Evolutionary conservation across 1,140 invertebrate species (phyloP).

Genomic region (Danaus plexippus): DNA sequence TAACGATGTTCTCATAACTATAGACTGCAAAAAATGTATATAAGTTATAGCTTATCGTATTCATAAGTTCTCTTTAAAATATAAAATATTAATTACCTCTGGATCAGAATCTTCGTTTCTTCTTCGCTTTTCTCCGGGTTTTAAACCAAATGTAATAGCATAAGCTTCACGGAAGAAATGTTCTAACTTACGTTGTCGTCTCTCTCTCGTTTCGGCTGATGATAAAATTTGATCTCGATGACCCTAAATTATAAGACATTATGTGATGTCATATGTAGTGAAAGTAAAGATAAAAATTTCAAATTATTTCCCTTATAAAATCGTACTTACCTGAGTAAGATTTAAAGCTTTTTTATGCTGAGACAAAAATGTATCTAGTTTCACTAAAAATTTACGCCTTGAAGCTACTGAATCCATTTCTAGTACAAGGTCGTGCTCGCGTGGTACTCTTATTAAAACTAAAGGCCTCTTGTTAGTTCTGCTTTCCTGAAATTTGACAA

Average conservation of each 20-base stretch:
- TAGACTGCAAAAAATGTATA: constrained; percentile 62
- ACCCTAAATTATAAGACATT: constrained; percentile 32
- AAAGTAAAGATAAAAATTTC: no score
- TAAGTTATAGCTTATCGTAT: constrained; percentile 1
- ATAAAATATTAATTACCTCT: constrained; percentile 70
- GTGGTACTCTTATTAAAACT: constrained; percentile 87
- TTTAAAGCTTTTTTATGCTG: constrained; percentile 87
- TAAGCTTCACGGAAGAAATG: constrained; percentile 99
- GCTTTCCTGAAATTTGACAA: constrained; percentile 76
- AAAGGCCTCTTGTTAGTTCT: constrained; percentile 86
- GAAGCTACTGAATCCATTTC: constrained; percentile 89
- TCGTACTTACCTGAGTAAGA: constrained; percentile 72
- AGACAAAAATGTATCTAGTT: constrained; percentile 87
- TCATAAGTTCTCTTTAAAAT: constrained; percentile 7
- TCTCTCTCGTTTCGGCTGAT: constrained; percentile 95
- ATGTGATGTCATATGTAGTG: constrained; percentile 1
- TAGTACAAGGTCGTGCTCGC: constrained; percentile 97
- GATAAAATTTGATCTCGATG: constrained; percentile 90
- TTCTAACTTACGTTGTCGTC: constrained; percentile 93
- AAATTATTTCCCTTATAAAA: neutral
- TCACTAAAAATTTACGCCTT: constrained; percentile 90
- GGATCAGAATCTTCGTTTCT: constrained; percentile 83
- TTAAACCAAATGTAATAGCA: constrained; percentile 91
- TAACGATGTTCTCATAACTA: constrained; percentile 93
- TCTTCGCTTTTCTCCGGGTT: constrained; percentile 80